A percentile compares a stretch with the other conserved stretches of the same genome.
phyloP scores from a whole-genome alignment of 2,113 vertebrate species.

The Pterocles burchelli region DNA sequence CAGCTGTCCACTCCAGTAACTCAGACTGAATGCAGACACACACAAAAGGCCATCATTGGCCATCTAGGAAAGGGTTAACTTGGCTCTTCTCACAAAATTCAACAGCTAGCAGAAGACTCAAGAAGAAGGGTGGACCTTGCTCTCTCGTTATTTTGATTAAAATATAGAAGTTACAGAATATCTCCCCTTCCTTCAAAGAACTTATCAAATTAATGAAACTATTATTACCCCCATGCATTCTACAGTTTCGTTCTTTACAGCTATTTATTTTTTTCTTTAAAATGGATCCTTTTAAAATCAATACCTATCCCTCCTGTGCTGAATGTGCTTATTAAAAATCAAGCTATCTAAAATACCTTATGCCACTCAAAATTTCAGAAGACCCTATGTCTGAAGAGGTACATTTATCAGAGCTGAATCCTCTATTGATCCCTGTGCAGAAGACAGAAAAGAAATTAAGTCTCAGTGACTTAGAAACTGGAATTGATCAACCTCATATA shows the following conservation, averaged over 20 bases:
- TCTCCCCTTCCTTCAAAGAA: not conserved
- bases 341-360: not conserved
- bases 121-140: not conserved
- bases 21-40: not conserved
- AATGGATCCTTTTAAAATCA: not conserved
- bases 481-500: not conserved
- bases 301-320: not conserved
- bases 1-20: not conserved
- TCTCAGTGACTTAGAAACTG: not conserved
- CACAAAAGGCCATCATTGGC: not conserved
- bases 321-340: not conserved
- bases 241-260: not conserved
- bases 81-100: not conserved
- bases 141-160: not conserved
- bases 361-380: not conserved
- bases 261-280: not conserved
- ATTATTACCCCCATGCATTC: not conserved
- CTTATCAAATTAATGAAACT: not conserved
- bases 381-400: not conserved
- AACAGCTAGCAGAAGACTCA: not conserved
- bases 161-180: not conserved
- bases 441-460: slow-evolving; percentile 26
- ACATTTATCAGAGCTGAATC: not conserved
- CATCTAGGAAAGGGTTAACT: not conserved
- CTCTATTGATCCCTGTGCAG: not conserved